Base-by-base conservation (phyloP, 2,888 invertebrate genomes). In the Timandra comae region DNA sequence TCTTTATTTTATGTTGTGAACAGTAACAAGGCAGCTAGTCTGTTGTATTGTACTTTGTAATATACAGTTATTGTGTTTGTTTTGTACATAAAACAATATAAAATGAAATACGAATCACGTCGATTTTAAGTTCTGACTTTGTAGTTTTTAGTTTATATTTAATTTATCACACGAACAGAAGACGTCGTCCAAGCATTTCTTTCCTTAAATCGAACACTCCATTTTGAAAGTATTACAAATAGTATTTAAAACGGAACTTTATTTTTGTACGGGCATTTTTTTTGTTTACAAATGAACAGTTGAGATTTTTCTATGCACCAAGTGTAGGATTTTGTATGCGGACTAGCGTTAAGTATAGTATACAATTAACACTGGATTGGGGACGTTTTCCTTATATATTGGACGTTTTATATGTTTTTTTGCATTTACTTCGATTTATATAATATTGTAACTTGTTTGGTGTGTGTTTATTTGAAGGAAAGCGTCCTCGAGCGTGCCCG, bases 231-330 rank as follows among this genome's bases (percentile, higher is more conserved):
- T 74, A 70, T 69, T 70, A 63, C 46, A 22, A 49, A 43, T 67
- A 66, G 61, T 52, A 57, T 62, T 42, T 59, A 62, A 5, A 58
- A 60, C 52, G 49, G 55, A 59, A 63, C 57, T 70, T 78, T 80
- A 79, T 80, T 81, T 79, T 81, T 79, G 61, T 81, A 79, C 47
- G 41, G 48, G 56, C 49, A 58, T 72, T 73, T 68, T 61, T 61
- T 46, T 56, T 71, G 67, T 52, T 50, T 43, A 50, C 53, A 50
- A 43, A 49, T 45, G 54, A 16, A 16, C 52, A 56, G 52, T 52
- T 45, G 46, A 49, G 41, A 42, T 41, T 45, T 54, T 56, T 43
- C 48, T 52, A 62, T 60, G 70, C 74, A 75, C 69, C 69, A 65
- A 70, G 59, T 68, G 68, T 76, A 72, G 66, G 52, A 41, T 62